These are phyloP conservation scores for Hedya salicella DNA, from an alignment of 2,888 invertebrate species.

Conservation along the genomic window DNA sequence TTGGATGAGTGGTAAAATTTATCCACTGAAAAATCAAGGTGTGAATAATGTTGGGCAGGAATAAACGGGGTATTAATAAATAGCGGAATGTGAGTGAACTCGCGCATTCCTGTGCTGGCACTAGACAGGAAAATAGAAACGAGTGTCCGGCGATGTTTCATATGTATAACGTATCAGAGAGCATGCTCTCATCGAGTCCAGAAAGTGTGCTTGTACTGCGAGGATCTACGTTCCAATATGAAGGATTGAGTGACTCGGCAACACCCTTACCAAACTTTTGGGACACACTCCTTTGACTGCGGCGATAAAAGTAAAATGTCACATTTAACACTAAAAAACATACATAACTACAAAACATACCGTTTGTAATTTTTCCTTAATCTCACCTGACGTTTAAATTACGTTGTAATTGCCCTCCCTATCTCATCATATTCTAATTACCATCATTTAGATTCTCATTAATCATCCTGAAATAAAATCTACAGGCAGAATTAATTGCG, in stretches of 20 bases:
- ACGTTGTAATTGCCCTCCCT: neutral
- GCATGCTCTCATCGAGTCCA: too few species aligned
- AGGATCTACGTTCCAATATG: too few species aligned
- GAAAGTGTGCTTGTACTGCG: too few species aligned
- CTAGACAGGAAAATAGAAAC: neutral
- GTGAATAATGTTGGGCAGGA: slow-evolving; percentile 20
- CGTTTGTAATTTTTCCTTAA: too few species aligned
- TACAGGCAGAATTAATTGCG: slow-evolving; percentile 14
- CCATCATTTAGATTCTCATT: slow-evolving; percentile 10
- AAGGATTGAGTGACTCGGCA: too few species aligned
- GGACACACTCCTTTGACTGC: too few species aligned
- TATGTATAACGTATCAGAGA: too few species aligned
- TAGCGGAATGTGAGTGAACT: slow-evolving; percentile 6
- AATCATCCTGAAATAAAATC: slow-evolving; percentile 23
- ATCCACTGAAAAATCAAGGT: slow-evolving; percentile 30
- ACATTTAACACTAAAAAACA: too few species aligned
- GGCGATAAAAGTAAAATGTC: too few species aligned
- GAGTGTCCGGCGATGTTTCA: too few species aligned
- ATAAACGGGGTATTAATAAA: slow-evolving; percentile 24
- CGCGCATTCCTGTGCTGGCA: slow-evolving; percentile 11
- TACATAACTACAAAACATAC: too few species aligned
- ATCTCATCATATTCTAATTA: neutral
- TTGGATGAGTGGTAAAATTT: slow-evolving; percentile 31
- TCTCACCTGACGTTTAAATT: neutral
- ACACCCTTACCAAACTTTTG: too few species aligned